Evolutionary conservation across 1,140 invertebrate genomes (phyloP).

Genomic region (Atta colombica): DNA sequence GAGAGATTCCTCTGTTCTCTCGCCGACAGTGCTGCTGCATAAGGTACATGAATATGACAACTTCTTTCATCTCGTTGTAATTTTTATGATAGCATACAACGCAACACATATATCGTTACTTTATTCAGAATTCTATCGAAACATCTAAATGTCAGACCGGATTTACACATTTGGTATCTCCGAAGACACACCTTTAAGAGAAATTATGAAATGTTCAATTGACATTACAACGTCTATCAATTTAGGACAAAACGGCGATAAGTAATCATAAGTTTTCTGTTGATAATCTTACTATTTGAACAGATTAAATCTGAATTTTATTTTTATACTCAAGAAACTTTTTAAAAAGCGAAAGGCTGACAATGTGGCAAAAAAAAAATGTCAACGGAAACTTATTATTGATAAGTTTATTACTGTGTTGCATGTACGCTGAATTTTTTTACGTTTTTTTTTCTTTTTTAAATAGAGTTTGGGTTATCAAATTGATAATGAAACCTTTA

Average conservation of each 20-base stretch:
- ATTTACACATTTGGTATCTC: background rate
- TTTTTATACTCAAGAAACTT: background rate
- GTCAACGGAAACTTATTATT: background rate
- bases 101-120: background rate
- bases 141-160: background rate
- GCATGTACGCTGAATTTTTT: background rate
- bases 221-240: background rate
- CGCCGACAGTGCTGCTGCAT: background rate
- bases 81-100: background rate
- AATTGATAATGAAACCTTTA: background rate
- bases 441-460: background rate
- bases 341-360: background rate
- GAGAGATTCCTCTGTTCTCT: conserved; percentile 27
- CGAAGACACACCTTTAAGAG: background rate
- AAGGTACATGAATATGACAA: background rate
- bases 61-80: background rate
- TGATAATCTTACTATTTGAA: background rate
- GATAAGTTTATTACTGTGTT: background rate
- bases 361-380: background rate
- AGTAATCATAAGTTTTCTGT: background rate
- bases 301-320: background rate
- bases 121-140: background rate
- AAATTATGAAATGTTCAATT: background rate
- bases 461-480: background rate
- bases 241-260: background rate